Conservation (phyloP, 2,797 vertebrate species). For the Gadopsis bispinosus region DNA sequence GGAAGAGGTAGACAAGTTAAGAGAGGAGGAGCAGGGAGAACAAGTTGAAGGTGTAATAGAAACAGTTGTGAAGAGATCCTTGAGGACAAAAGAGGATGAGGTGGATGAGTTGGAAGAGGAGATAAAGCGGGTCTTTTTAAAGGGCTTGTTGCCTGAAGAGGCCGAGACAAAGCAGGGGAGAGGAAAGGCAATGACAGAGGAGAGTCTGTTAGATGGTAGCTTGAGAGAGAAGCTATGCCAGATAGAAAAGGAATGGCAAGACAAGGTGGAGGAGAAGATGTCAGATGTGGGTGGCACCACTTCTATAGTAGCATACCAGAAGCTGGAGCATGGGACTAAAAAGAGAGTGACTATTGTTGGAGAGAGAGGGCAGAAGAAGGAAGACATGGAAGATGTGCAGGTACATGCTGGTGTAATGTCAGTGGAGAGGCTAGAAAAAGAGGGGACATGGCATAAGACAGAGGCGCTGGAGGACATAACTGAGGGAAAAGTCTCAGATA, state of each 20-base stretch:
- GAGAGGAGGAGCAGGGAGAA: constrained; percentile 39
- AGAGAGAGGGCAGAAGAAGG: constrained; percentile 24
- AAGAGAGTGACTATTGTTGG: constrained; percentile 58
- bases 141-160: constrained; percentile 68
- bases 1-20: constrained; percentile 67
- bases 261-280: constrained; percentile 39
- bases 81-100: constrained; percentile 35
- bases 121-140: constrained; percentile 79
- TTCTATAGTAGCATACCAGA: constrained; percentile 39
- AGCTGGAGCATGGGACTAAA: constrained; percentile 35
- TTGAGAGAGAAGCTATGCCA: constrained; percentile 49
- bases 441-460: constrained; percentile 14
- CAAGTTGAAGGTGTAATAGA: constrained; percentile 18
- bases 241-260: constrained; percentile 62
- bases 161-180: constrained; percentile 17
- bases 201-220: constrained; percentile 33
- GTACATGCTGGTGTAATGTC: neutral
- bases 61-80: constrained; percentile 41
- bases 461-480: constrained; percentile 25
- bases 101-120: constrained; percentile 77
- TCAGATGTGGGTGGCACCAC: constrained; percentile 7
- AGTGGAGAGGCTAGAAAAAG: constrained; percentile 33
- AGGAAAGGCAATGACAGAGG: constrained; percentile 7
- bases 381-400: constrained; percentile 14
- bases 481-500: constrained; percentile 20